Conservation (phyloP, 2,113 vertebrate genomes). For the Ceyx melanurus region DNA sequence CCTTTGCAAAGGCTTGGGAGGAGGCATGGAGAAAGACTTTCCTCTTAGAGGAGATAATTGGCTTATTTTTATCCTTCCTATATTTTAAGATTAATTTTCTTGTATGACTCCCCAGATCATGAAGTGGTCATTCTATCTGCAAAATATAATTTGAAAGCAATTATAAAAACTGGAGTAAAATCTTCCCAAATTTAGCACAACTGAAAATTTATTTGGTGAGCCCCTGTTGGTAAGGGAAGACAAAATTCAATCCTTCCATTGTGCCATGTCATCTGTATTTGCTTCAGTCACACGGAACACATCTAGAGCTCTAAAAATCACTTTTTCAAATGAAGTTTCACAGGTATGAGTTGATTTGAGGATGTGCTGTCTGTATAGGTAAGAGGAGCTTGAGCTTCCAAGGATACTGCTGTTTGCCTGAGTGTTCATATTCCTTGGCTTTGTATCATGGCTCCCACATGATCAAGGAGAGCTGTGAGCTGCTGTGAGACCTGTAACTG, state of each 20-base stretch:
- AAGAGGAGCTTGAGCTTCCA: background rate
- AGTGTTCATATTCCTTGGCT: background rate
- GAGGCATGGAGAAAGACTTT: background rate
- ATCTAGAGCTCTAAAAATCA: background rate
- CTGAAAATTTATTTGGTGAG: background rate
- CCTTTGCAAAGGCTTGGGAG: background rate
- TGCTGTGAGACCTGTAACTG: background rate
- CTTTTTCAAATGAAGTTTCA: background rate
- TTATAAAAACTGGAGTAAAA: background rate
- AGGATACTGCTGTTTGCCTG: background rate
- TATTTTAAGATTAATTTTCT: background rate
- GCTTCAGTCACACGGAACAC: background rate
- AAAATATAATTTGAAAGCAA: background rate
- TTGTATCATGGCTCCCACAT: background rate
- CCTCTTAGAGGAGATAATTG: background rate
- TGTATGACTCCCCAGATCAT: fast-evolving
- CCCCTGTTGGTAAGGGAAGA: background rate
- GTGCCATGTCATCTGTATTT: background rate
- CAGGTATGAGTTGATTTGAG: background rate
- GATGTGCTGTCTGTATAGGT: fast-evolving
- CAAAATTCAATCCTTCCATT: background rate
- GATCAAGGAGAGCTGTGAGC: background rate
- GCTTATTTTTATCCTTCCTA: background rate
- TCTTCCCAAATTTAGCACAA: background rate
- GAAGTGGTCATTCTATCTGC: background rate